phyloP scores from a whole-genome alignment of 2,888 invertebrate species.

The Stomorhina lunata region DNA sequence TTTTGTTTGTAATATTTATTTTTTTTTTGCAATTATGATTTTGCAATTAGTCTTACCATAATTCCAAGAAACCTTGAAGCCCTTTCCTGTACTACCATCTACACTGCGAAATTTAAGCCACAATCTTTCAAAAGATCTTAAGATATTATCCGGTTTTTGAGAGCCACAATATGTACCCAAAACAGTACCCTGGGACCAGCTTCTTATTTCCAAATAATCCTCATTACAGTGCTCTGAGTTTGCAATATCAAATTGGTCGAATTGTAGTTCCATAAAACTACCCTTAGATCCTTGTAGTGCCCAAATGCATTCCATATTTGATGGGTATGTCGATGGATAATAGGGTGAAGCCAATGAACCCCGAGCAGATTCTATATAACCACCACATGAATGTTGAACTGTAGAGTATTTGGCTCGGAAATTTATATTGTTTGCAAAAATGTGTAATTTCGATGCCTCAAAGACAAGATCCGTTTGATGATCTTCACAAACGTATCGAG shows the following conservation, averaged over 20 bases:
- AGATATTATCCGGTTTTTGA: slow-evolving; percentile 81
- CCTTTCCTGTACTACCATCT: slow-evolving; percentile 81
- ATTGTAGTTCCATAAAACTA: slow-evolving; percentile 84
- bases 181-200: slow-evolving; percentile 84
- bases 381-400: slow-evolving; percentile 85
- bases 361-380: slow-evolving; percentile 82
- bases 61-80: slow-evolving; percentile 88
- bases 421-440: slow-evolving; percentile 67
- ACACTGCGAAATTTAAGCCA: slow-evolving; percentile 90
- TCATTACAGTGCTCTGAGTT: slow-evolving; percentile 87
- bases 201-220: slow-evolving; percentile 93
- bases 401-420: slow-evolving; percentile 80
- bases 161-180: slow-evolving; percentile 88
- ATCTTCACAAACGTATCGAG: slow-evolving; percentile 62
- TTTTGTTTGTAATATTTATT: neutral
- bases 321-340: slow-evolving; percentile 86
- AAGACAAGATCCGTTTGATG: slow-evolving; percentile 69
- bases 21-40: neutral
- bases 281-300: slow-evolving; percentile 84
- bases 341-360: slow-evolving; percentile 86
- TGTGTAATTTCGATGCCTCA: slow-evolving; percentile 64
- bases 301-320: slow-evolving; percentile 88
- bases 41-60: slow-evolving; percentile 81
- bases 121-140: slow-evolving; percentile 82
- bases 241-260: slow-evolving; percentile 86